Evolutionary conservation across 2,888 invertebrate genomes (phyloP).

Genomic region (Thecophora atra): DNA sequence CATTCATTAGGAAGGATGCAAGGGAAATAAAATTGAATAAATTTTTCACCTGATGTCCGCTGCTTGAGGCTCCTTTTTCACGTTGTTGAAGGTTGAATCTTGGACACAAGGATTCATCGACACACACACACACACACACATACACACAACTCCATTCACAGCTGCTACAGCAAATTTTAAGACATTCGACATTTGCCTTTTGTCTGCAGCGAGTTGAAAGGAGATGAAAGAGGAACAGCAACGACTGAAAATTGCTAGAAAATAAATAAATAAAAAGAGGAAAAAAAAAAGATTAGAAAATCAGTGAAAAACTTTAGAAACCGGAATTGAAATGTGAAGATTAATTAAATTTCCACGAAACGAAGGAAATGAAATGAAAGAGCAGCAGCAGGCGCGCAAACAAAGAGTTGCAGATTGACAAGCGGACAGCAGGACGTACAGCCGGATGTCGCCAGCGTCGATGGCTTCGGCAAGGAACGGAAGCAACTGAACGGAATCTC

Average conservation of each 20-base stretch:
- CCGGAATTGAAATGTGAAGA: constrained; percentile 46
- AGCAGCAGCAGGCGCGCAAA: too few species aligned
- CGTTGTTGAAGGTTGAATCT: neutral
- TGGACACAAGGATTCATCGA: constrained; percentile 10
- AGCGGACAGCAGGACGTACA: constrained; percentile 9
- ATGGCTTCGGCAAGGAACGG: too few species aligned
- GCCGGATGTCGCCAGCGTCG: neutral
- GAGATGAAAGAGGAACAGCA: neutral
- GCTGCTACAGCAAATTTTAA: neutral
- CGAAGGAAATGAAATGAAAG: neutral
- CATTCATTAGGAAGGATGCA: neutral
- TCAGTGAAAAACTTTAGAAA: constrained; percentile 34
- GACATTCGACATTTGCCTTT: constrained; percentile 23
- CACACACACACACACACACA: constrained; percentile 3
- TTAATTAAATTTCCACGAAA: constrained; percentile 46
- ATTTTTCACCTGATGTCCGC: too few species aligned
- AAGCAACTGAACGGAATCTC: too few species aligned
- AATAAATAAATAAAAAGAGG: neutral
- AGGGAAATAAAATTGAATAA: neutral
- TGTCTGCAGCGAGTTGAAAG: constrained; percentile 1
- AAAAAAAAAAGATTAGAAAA: neutral
- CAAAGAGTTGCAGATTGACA: too few species aligned
- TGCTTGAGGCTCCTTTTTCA: neutral
- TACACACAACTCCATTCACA: neutral
- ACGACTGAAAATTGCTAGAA: too few species aligned